phyloP scores from a whole-genome alignment of 2,113 vertebrate species.

The Oxygymnocypris stewartii region DNA sequence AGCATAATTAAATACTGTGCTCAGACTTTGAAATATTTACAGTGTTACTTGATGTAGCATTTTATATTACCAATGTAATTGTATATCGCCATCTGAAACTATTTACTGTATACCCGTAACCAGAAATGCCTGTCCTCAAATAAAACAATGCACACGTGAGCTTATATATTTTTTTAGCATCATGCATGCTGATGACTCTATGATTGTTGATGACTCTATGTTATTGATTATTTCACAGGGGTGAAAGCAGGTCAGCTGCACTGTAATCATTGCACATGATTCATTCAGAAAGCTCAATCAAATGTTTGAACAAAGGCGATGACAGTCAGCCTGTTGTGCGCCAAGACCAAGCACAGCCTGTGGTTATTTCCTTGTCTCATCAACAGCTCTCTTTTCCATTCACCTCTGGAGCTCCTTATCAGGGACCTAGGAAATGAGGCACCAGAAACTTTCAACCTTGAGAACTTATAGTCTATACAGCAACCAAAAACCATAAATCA shows the following conservation, averaged over 20 bases:
- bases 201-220: background rate
- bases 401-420: slow-evolving; percentile 19
- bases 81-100: too few relatives aligned
- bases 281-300: slow-evolving; percentile 19
- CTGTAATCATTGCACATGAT: background rate
- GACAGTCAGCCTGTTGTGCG: background rate
- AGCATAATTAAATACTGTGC: background rate
- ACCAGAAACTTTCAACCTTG: background rate
- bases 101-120: background rate
- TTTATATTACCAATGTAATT: too few relatives aligned
- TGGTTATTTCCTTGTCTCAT: slow-evolving; percentile 19
- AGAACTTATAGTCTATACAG: slow-evolving; percentile 18
- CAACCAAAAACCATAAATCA: background rate
- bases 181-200: background rate
- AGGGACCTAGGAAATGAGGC: background rate
- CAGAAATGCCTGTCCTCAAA: background rate
- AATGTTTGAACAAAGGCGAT: background rate
- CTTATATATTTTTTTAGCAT: background rate
- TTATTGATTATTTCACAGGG: too few relatives aligned
- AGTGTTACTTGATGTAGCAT: background rate
- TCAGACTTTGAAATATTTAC: background rate
- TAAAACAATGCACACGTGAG: background rate
- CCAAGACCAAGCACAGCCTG: slow-evolving; percentile 15
- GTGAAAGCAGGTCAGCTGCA: background rate
- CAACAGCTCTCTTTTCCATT: slow-evolving; percentile 15